Conservation (phyloP, 2,888 invertebrate species). For the Gymnoscelis rufifasciata region DNA sequence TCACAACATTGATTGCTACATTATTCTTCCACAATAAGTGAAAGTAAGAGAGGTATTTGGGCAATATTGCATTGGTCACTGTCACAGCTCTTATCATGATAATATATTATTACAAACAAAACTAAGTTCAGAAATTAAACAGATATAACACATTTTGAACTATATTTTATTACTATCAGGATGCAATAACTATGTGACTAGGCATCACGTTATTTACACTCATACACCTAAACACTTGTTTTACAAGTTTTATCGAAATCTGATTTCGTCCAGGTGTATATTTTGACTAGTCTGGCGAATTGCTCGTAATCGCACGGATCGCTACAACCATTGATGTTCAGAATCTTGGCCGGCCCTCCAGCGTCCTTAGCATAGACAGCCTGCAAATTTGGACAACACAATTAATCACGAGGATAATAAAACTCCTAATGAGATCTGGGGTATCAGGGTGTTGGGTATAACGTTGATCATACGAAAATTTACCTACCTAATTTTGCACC, state of each 20-base stretch:
- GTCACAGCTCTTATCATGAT: too few relatives aligned
- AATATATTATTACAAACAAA: too few relatives aligned
- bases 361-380: slow-evolving; percentile 66
- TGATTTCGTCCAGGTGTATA: slow-evolving; percentile 40
- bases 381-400: slow-evolving; percentile 41
- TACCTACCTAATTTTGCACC: too few relatives aligned
- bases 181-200: background rate
- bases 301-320: slow-evolving; percentile 69
- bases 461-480: too few relatives aligned
- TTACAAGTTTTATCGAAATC: slow-evolving; percentile 43
- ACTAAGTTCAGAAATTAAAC: too few relatives aligned
- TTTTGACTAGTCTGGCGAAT: slow-evolving; percentile 60
- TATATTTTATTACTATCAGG: background rate
- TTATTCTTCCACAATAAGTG: too few relatives aligned
- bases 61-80: too few relatives aligned
- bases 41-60: too few relatives aligned
- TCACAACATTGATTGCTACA: too few relatives aligned
- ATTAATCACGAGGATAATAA: background rate
- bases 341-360: slow-evolving; percentile 48
- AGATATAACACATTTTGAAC: too few relatives aligned
- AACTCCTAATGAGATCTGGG: too few relatives aligned
- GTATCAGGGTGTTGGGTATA: too few relatives aligned
- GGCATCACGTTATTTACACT: background rate
- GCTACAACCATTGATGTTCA: slow-evolving; percentile 69
- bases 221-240: slow-evolving; percentile 1